Evolutionary conservation across 2,888 invertebrate species (phyloP).

Genomic region (Euproctis similis): DNA sequence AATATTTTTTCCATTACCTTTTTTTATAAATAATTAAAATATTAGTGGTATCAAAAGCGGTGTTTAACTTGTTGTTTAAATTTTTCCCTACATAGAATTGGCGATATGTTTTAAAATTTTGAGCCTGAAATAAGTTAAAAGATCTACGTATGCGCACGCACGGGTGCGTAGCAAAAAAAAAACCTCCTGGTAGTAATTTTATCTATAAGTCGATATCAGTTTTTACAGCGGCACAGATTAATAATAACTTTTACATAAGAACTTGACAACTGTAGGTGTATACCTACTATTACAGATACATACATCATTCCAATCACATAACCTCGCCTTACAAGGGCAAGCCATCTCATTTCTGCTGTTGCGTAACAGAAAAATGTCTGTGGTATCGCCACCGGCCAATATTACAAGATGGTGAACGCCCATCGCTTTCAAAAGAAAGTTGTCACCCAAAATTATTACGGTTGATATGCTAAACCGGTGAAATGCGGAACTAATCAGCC

Average conservation of each 20-base stretch:
- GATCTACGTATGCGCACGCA: no score
- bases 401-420: slow-evolving; percentile 7
- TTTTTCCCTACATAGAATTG: no score
- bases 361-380: slow-evolving; percentile 16
- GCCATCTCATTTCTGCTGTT: slow-evolving; percentile 10
- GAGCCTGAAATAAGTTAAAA: no score
- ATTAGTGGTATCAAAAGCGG: no score
- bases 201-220: neutral
- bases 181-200: no score
- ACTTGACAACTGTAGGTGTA: slow-evolving; percentile 1
- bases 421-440: slow-evolving; percentile 21
- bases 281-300: neutral
- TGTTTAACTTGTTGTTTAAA: no score
- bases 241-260: slow-evolving; percentile 2
- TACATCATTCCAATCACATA: slow-evolving; percentile 3
- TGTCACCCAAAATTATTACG: slow-evolving; percentile 18
- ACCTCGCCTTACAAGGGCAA: slow-evolving; percentile 2
- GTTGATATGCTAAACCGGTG: slow-evolving; percentile 24
- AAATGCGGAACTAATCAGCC: slow-evolving; percentile 20
- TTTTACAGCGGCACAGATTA: neutral
- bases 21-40: no score
- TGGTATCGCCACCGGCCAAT: slow-evolving; percentile 9
- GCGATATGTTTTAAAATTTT: no score
- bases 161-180: no score
- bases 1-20: no score